Base-by-base conservation (phyloP, 2,113 vertebrate species). In the Microcebus ravelobensis region DNA sequence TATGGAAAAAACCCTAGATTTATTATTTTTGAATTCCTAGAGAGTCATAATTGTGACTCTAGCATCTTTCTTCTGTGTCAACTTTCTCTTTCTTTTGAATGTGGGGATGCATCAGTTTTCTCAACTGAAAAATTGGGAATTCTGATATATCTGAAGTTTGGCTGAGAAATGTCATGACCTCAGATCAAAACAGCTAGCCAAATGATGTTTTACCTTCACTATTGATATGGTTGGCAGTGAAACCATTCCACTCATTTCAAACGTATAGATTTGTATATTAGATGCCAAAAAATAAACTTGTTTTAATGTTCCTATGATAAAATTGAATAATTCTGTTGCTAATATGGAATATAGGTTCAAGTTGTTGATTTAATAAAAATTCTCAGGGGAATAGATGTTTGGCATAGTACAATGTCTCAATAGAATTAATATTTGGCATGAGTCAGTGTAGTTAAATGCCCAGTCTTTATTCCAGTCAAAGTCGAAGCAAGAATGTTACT, bases 261-360 rank as follows among this genome's bases (percentile, higher is more conserved):
- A 31, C 45, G 67, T 59, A 63, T 36, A 80, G 36, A 4, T 90
- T 84, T 90, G 12, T 86, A 76, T 63, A 81, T 17, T 34, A 27
- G 39, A 81, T 71, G 55, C 31, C 93, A 45, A 83, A 55, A 80
- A 96, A 65, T 67, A 13, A 80, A 87, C 29, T 67, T 83, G 50
- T 83, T 29, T 73, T 50, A 90, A 10, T 61, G 85, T 68, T 65
- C 71, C 88, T n/a, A 65, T 52, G 73, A 65, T 76, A 97, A 63
- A 90, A 94, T 85, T 90, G 96, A 96, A 81, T 76, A 79, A 94
- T 87, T 13, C 17, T 76, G 12, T 52, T 88, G 8, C 34, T 92
- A 79, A 77, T 81, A 70, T 92, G 27, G 55, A 82, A 86, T 61
- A 65, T 21, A 85, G 29, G 21, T 14, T 52, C 85, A 96, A 71